A percentile compares a stretch with the other conserved stretches of the same genome.
These are phyloP conservation scores for Bovichtus diacanthus DNA, from an alignment of 2,797 vertebrate species.

Conservation along the genomic window DNA sequence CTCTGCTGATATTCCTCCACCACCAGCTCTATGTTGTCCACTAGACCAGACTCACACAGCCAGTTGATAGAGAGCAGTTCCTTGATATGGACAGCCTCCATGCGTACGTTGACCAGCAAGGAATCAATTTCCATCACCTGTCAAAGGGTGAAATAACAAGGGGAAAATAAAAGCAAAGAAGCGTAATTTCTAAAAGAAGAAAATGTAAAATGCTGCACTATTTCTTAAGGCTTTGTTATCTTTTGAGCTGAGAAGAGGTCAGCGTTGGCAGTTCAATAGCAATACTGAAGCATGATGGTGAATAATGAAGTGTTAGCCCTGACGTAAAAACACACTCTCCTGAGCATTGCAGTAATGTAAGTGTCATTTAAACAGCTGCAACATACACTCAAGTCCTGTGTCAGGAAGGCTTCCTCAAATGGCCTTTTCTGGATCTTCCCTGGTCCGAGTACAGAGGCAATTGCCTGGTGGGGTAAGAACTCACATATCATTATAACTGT, in stretches of 20 bases:
- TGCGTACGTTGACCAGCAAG: conserved; percentile 86
- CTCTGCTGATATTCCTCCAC: conserved; percentile 89
- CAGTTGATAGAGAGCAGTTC: conserved; percentile 89
- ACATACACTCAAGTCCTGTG: conserved; percentile 88
- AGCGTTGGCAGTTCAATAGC: background rate
- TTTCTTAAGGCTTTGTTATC: background rate
- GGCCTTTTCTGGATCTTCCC: conserved; percentile 86
- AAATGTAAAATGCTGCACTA: background rate
- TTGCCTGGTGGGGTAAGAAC: conserved; percentile 77
- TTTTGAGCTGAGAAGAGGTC: background rate
- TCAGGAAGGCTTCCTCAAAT: conserved; percentile 86
- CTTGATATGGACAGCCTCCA: conserved; percentile 86
- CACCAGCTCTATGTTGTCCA: conserved; percentile 89
- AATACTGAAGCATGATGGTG: background rate
- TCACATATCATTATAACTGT: background rate
- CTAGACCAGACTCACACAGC: conserved; percentile 88
- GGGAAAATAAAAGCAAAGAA: no score
- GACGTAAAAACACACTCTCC: background rate
- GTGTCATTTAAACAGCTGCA: background rate
- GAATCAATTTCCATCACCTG: conserved; percentile 89
- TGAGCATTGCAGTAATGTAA: background rate
- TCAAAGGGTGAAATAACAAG: background rate
- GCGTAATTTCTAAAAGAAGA: no score
- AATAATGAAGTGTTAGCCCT: background rate
- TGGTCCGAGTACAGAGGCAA: conserved; percentile 86